phyloP scores from a whole-genome alignment of 2,113 vertebrate species.

The Dicentrarchus labrax region DNA sequence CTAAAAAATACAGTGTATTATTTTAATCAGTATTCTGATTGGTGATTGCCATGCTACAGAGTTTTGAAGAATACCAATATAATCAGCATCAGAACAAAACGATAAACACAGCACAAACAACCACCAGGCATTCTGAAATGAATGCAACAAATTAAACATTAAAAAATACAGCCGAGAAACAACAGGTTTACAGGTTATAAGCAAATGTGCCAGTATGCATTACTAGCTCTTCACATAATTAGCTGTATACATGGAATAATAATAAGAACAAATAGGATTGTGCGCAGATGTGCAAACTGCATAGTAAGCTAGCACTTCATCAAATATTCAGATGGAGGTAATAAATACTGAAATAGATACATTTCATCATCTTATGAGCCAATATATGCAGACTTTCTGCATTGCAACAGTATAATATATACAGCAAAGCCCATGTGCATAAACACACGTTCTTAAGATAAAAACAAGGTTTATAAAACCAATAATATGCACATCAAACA shows the following conservation, averaged over 20 bases:
- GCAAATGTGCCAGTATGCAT: slow-evolving; percentile 26
- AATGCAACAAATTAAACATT: not conserved
- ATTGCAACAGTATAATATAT: not conserved
- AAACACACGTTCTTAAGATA: not conserved
- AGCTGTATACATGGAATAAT: slow-evolving; percentile 35
- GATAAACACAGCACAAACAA: not conserved
- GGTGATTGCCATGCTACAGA: slow-evolving; percentile 28
- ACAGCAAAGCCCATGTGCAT: not conserved
- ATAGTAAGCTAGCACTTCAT: not conserved
- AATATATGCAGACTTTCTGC: not conserved
- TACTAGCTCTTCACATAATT: slow-evolving; percentile 33
- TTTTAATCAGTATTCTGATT: slow-evolving; percentile 40
- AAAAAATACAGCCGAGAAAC: not conserved
- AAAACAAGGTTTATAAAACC: not conserved
- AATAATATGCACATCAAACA: not conserved
- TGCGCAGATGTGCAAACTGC: slow-evolving; percentile 40
- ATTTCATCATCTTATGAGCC: not conserved
- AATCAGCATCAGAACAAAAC: slow-evolving; percentile 32
- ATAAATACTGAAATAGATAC: slow-evolving; percentile 8
- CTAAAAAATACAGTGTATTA: not conserved
- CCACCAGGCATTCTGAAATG: not conserved
- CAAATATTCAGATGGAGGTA: not conserved
- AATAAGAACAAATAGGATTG: slow-evolving; percentile 5
- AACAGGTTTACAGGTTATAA: slow-evolving; percentile 36
- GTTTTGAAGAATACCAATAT: slow-evolving; percentile 30